Base-by-base conservation (phyloP, 1,140 invertebrate genomes). In the Drosophila watanabei region DNA sequence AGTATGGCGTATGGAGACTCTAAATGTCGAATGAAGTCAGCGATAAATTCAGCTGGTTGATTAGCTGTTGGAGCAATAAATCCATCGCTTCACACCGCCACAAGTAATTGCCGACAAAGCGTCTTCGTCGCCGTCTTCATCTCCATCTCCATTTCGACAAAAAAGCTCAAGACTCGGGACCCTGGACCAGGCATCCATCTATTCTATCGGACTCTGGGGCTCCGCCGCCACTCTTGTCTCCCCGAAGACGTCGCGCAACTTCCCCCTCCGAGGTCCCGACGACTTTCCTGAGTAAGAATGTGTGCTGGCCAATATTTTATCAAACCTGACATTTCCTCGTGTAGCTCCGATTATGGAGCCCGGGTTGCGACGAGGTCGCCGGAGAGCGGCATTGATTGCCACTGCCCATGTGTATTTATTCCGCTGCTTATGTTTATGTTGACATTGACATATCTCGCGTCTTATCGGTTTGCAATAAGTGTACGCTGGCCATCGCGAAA, bases 11-110 rank as follows among this genome's bases (percentile, higher is more conserved):
- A 80, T 70, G 56, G 70, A 82, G 60, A 64, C 80, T 83, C 76
- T 75, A 77, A 87, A 83, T 88, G 81, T 80, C 85, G 72, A 88
- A 83, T 79, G 69, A 75, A 80, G 72, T 88, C 83, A 87, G 64
- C 84, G 80, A 87, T 87, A 87, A 88, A 87, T 88, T 88, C 77
- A 84, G 69, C 80, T 87, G 82, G 80, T 88, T 87, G 77, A 88
- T 88, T 88, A 87, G 80, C 80, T 88, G 72, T 84, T 84, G 73
- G 80, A 49, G 84, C 80, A 83, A 83, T 87, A 88, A 83, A 87
- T 87, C 77, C 68, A 80, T 87, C 77, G 68, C 64, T 88, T 83
- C 84, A 84, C 72, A 84, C 84, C 80, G 72, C 76, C 75, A 88
- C 79, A 82, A 78, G 81, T 88, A 87, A 83, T 80, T 80, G 76